A percentile compares a stretch with the other conserved stretches of the same genome.
Conservation (phyloP, 2,888 invertebrate genomes). For the Eupeodes luniger region DNA sequence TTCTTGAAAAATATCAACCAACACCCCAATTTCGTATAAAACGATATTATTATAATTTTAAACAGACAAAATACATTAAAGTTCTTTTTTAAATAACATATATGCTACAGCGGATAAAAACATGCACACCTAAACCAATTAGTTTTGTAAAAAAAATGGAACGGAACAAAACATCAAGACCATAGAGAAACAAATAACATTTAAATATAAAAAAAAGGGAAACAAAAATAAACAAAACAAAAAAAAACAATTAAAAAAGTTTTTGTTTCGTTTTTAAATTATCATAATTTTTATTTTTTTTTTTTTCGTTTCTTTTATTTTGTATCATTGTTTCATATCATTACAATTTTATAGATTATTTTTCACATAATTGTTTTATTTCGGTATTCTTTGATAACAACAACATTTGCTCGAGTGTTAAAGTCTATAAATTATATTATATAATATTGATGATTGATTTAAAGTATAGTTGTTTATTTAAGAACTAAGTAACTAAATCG, state of each 20-base stretch:
- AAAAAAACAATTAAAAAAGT: conserved; percentile 49
- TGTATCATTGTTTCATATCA: conserved; percentile 69
- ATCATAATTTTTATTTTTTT: conserved; percentile 64
- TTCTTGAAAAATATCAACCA: no score
- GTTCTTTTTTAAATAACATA: no score
- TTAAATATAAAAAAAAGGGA: conserved; percentile 28
- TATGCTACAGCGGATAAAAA: conserved; percentile 16
- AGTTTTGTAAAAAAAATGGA: conserved; percentile 39
- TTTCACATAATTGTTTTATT: conserved; percentile 38
- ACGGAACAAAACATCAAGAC: conserved; percentile 56
- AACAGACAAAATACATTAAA: neutral
- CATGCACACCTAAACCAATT: conserved; percentile 57
- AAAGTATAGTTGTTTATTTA: conserved; percentile 39
- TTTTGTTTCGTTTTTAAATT: conserved; percentile 66
- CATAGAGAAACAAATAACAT: conserved; percentile 36
- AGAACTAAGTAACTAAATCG: conserved; percentile 60
- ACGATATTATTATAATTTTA: no score
- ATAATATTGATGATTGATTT: conserved; percentile 60
- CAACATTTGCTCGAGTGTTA: conserved; percentile 63
- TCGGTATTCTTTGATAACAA: conserved; percentile 44
- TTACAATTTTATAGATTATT: conserved; percentile 58
- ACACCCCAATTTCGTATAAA: no score
- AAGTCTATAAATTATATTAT: conserved; percentile 47
- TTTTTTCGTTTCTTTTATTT: conserved; percentile 54
- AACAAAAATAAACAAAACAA: conserved; percentile 28